Evolutionary conservation across 2,113 vertebrate species (phyloP), one percentile per base, ranked within the genome.

Genomic region (Paralichthys olivaceus): DNA sequence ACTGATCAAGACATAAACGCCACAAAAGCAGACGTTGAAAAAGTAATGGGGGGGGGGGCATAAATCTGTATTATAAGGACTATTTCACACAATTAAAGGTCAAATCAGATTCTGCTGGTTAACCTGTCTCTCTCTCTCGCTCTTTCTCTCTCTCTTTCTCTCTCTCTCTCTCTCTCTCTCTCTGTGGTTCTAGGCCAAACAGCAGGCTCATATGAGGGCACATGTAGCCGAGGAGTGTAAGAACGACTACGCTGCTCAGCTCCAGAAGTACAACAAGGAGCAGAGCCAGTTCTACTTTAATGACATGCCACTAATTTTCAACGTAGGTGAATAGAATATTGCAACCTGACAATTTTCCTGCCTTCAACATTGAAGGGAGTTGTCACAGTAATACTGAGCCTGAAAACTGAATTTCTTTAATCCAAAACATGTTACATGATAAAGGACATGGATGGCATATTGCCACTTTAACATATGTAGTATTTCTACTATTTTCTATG

Each of bases 1-100:
- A 94, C 96, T 0, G 96, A 97, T 78, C 96, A 96, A 78, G 96
- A 97, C 70, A 95, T 96, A 86, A 97, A 96, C 2, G 96, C 96
- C 69, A 97, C 96, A 40, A 97, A 97, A 85, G 96, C 96, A 0
- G 96, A 97, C 0, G 96, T 97, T 78, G 96, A 97, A 84, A 97
- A 97, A 94, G 96, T 97, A 81, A 60, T 0, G 37, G 13, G 14
- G 22, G 7, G 17, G 22, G 9, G 7, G 12, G 1, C 29, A 17
- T 11, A 19, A 37, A 23, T 25, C 3, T 20, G 6, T 19, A 59
- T 62, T 43, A 51, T n/a, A 53, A 32, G 34, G 57, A 7, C 51
- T 9, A 17, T 56, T 64, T 37, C 17, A 5, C 23, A 7, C 20
- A 2, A 23, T 40, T 8, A 40, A 22, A 57, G 2, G 28, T 45